Conservation (phyloP, 2,113 vertebrate species). For the Grammomys dolichurus region DNA sequence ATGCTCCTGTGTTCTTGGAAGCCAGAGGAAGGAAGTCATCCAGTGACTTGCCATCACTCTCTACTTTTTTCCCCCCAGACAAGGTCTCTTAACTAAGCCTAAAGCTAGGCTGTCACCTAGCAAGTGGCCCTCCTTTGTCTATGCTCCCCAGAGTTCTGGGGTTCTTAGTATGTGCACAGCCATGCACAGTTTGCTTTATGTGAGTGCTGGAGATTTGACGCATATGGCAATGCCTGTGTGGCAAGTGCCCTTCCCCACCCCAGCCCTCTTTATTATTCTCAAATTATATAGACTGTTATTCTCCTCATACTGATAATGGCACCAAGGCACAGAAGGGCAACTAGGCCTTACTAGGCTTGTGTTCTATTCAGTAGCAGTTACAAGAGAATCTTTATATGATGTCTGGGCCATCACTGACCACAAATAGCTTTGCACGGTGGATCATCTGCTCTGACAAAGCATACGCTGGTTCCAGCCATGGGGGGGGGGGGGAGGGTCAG, state of each 20-base stretch:
- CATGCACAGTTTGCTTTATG: not conserved
- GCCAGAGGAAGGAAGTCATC: not conserved
- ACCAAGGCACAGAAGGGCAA: not conserved
- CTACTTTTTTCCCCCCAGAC: not conserved
- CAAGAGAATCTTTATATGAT: not conserved
- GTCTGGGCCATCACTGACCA: not conserved
- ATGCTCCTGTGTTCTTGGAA: not conserved
- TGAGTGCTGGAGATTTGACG: not conserved
- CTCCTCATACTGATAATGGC: not conserved
- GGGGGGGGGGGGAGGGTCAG: rapidly evolving
- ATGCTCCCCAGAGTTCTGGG: not conserved
- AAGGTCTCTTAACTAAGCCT: not conserved
- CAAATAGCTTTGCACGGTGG: not conserved
- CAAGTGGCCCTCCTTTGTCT: not conserved
- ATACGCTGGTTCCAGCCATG: not conserved
- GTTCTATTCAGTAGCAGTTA: not conserved
- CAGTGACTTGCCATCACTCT: not conserved
- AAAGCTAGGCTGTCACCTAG: not conserved
- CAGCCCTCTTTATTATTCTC: not conserved
- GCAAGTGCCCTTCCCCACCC: not conserved
- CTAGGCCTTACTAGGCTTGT: not conserved
- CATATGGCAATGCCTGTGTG: not conserved
- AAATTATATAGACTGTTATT: not conserved
- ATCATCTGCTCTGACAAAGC: not conserved
- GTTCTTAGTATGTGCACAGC: not conserved